phyloP scores from a whole-genome alignment of 2,888 invertebrate genomes.

The Griposia aprilina region DNA sequence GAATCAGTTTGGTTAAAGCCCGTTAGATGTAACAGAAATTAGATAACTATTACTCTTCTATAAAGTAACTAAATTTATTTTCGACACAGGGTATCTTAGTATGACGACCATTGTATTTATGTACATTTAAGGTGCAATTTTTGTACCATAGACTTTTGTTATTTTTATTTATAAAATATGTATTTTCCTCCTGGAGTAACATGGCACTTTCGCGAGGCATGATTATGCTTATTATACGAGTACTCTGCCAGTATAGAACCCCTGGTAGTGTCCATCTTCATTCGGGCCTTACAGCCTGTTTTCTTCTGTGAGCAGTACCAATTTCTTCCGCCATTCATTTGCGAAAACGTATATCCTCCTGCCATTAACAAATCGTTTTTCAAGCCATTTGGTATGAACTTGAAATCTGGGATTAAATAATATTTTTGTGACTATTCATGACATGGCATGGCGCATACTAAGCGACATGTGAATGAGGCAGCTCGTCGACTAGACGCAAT shows the following conservation, averaged over 20 bases:
- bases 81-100: background rate
- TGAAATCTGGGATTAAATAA: constrained; percentile 60
- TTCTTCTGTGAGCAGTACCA: constrained; percentile 78
- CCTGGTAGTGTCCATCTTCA: constrained; percentile 57
- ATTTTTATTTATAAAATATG: constrained; percentile 14
- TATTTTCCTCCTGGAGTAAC: constrained; percentile 36
- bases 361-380: constrained; percentile 67
- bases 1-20: background rate
- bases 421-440: background rate
- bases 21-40: background rate
- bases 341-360: constrained; percentile 72
- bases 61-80: background rate
- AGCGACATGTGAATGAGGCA: too few species aligned
- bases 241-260: constrained; percentile 35
- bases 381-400: constrained; percentile 63
- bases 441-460: too few species aligned
- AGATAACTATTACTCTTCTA: background rate
- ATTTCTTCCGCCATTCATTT: constrained; percentile 65
- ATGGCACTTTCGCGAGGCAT: constrained; percentile 30
- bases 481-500: too few species aligned
- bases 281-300: constrained; percentile 70
- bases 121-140: background rate
- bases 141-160: background rate
- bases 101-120: background rate
- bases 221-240: constrained; percentile 33